These are phyloP conservation scores for Oscheius onirici DNA, from an alignment of 2,888 invertebrate species.

Conservation along the genomic window DNA sequence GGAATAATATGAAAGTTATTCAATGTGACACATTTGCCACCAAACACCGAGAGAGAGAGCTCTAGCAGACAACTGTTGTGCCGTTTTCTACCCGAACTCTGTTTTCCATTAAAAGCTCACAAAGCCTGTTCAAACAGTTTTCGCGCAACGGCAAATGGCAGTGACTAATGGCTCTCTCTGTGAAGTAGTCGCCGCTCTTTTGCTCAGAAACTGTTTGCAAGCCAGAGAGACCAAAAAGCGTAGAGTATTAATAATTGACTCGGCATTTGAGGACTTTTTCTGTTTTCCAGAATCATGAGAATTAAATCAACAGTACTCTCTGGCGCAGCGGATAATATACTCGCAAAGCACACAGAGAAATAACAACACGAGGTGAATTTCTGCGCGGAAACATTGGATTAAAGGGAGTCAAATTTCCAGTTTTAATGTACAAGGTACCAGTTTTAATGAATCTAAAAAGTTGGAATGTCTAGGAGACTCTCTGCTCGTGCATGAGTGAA, in stretches of 20 bases:
- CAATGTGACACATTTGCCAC: too few species aligned
- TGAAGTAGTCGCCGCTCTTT: neutral
- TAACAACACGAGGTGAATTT: neutral
- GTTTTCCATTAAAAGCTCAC: too few species aligned
- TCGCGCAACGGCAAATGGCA: too few species aligned
- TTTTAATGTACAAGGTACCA: neutral
- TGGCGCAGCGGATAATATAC: neutral
- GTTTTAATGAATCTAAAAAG: neutral
- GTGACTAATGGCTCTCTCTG: too few species aligned
- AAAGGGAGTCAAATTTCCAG: neutral
- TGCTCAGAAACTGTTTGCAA: slow-evolving; percentile 19
- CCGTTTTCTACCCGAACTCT: too few species aligned
- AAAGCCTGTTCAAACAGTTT: too few species aligned
- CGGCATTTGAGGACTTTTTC: neutral
- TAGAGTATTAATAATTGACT: neutral
- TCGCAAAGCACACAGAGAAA: slow-evolving; percentile 6
- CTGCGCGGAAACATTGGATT: neutral
- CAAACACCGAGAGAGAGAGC: too few species aligned
- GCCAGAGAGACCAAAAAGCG: neutral
- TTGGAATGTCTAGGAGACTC: neutral
- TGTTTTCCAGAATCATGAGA: slow-evolving; percentile 22
- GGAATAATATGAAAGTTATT: too few species aligned
- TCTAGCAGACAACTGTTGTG: too few species aligned
- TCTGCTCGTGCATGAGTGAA: neutral
- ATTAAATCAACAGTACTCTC: slow-evolving; percentile 13